Base-by-base conservation (phyloP, 2,888 invertebrate genomes). In the Tinea pellionella region DNA sequence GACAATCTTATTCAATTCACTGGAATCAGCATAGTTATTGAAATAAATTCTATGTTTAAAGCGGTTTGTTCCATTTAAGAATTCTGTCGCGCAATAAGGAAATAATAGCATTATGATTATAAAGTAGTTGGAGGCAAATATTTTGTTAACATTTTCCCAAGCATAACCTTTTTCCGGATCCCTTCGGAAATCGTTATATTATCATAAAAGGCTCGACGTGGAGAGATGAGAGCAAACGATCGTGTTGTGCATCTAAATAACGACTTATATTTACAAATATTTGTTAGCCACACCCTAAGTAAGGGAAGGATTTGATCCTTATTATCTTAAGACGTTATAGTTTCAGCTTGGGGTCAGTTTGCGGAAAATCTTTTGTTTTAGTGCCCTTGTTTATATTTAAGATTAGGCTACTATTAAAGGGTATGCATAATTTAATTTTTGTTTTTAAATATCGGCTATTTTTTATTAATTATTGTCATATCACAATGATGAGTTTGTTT, bases 231-330 rank as follows among this genome's bases (percentile, higher is more conserved):
- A 74, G 72, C 72, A 72, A 73, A 69, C 72, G 79, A 77, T 80
- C 85, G 83, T 84, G 85, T 80, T 79, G 75, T 70, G 85, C 84
- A 85, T 86, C 80, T 80, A 82, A 85, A 86, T 85, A 82, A 77
- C 80, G 80, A 79, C 80, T 85, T 86, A 85, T 82, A 79, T 83
- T 80, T 79, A 80, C 83, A 83, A 86, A 87, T 84, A 87, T 87
- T 86, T 81, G 73, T 75, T 72, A 70, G 71, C 78, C 77, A 75
- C 75, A 81, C 80, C 80, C 82, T 80, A 78, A 76, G 67, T 73
- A 73, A 78, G 77, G 77, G 78, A 70, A 75, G 77, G 77, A 70
- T 76, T 72, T 69, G 71, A 78, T 79, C 75, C 75, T 73, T 77
- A 78, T 78, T 78, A 78, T 79, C 79, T 76, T 78, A 76, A 78